Evolutionary conservation across 2,888 invertebrate species (phyloP).

Genomic region (Labia minor): DNA sequence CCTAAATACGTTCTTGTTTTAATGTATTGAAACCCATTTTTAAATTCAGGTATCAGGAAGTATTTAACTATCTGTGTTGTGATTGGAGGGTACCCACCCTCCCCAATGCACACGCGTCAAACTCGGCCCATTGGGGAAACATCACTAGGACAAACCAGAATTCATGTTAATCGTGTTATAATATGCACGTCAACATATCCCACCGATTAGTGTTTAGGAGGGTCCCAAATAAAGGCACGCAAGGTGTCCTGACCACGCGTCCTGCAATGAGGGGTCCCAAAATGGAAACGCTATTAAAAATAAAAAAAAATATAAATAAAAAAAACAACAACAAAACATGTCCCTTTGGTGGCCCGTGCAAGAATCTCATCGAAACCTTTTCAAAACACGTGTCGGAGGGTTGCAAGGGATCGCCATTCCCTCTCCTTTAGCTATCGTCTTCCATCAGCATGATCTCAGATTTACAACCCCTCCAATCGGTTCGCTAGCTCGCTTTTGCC

Average conservation of each 20-base stretch:
- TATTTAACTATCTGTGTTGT: neutral
- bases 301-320: neutral
- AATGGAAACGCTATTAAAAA: neutral
- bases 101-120: conserved; percentile 2
- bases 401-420: neutral
- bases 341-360: neutral
- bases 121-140: neutral
- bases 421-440: neutral
- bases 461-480: neutral
- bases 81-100: neutral
- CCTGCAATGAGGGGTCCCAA: neutral
- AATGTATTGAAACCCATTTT: neutral
- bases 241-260: neutral
- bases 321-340: no score
- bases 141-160: conserved; percentile 13
- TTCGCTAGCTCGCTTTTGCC: neutral
- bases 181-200: conserved; percentile 13
- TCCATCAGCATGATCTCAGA: neutral
- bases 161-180: conserved; percentile 13
- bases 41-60: neutral
- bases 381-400: neutral
- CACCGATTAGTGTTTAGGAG: neutral
- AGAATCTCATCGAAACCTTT: neutral
- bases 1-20: neutral
- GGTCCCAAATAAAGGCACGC: neutral